phyloP scores from a whole-genome alignment of 2,888 invertebrate genomes.

The Belgica antarctica region DNA sequence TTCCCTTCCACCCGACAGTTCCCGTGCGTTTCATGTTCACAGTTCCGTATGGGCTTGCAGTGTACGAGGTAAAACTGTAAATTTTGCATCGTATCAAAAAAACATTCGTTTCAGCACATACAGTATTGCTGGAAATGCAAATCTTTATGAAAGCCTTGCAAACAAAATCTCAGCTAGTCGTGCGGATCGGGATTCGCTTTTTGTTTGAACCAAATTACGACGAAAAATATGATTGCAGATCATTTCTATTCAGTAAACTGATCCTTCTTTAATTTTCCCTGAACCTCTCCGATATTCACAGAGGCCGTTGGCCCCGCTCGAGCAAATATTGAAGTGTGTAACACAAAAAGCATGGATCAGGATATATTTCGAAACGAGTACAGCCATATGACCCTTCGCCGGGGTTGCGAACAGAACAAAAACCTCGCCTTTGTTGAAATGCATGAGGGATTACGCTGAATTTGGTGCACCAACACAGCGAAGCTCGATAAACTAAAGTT shows the following conservation, averaged over 20 bases:
- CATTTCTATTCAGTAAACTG: no score
- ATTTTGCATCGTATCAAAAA: neutral
- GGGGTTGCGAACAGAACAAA: neutral
- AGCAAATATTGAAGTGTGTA: neutral
- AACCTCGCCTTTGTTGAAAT: constrained; percentile 26
- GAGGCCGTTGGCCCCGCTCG: constrained; percentile 36
- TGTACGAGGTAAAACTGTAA: neutral
- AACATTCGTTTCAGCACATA: neutral
- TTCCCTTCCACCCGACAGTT: no score
- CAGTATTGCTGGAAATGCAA: no score
- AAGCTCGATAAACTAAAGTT: constrained; percentile 20
- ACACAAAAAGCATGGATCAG: constrained; percentile 7
- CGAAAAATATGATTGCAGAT: no score
- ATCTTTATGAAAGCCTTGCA: no score
- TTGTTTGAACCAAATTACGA: no score
- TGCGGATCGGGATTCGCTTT: no score
- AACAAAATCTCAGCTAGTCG: no score
- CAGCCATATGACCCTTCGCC: constrained; percentile 20
- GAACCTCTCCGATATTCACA: no score
- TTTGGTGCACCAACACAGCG: neutral
- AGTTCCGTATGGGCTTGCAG: neutral
- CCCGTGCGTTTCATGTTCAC: neutral
- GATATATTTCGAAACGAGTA: no score
- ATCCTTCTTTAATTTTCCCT: no score
- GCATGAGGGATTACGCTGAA: constrained; percentile 43